These are phyloP conservation scores for mouse (Mus musculus) DNA, from an alignment of 2,113 vertebrate species.

Conservation along the genomic window DNA sequence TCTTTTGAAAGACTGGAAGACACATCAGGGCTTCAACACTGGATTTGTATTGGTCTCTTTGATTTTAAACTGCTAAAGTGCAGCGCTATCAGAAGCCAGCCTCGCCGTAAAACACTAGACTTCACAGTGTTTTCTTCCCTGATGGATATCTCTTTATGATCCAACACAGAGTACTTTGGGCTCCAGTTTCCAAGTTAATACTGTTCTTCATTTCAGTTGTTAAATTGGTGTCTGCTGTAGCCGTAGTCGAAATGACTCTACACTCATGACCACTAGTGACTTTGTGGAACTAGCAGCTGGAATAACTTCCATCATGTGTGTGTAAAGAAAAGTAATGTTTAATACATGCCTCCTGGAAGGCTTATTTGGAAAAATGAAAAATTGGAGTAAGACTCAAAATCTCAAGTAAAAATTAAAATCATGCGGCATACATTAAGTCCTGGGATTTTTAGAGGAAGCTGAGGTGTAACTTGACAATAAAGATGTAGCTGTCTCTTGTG, in stretches of 20 bases:
- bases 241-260: slow-evolving; percentile 4
- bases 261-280: slow-evolving; percentile 4
- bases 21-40: slow-evolving; percentile 32
- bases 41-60: slow-evolving; percentile 45
- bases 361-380: slow-evolving; percentile 71
- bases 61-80: slow-evolving; percentile 51
- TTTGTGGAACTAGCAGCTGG: slow-evolving; percentile 37
- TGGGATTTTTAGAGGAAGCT: slow-evolving; percentile 55
- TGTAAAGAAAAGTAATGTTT: slow-evolving; percentile 63
- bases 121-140: slow-evolving; percentile 48
- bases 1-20: background rate
- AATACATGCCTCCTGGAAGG: slow-evolving; percentile 60
- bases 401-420: slow-evolving; percentile 61
- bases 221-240: slow-evolving; percentile 68
- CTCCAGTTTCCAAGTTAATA: slow-evolving; percentile 77
- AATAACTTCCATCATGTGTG: slow-evolving; percentile 56
- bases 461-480: slow-evolving; percentile 72
- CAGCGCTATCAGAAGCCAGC: slow-evolving; percentile 1
- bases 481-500: no score
- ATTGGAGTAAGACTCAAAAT: slow-evolving; percentile 68
- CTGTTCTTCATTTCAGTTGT: slow-evolving; percentile 64
- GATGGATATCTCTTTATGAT: slow-evolving; percentile 60
- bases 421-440: slow-evolving; percentile 66
- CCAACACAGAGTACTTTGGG: slow-evolving; percentile 56
- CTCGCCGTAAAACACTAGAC: slow-evolving; percentile 39